Evolutionary conservation across 2,888 invertebrate species (phyloP).

Genomic region (Agonopterix heracliana): DNA sequence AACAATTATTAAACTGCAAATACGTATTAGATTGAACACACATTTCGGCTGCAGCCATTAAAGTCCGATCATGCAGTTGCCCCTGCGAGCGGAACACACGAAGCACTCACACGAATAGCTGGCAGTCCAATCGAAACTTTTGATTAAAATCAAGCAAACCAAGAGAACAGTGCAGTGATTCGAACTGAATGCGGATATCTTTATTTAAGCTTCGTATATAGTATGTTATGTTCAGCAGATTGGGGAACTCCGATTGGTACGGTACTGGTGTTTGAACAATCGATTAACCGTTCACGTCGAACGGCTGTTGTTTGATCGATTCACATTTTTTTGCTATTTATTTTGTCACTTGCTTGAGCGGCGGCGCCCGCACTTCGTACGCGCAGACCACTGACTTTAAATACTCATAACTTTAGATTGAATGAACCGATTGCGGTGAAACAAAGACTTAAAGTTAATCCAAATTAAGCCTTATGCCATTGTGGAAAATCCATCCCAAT

Average conservation of each 20-base stretch:
- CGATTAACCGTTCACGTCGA: constrained; percentile 34
- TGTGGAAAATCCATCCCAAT: too few species aligned
- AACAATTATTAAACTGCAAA: constrained; percentile 61
- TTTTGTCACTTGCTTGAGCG: too few species aligned
- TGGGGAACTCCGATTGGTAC: constrained; percentile 47
- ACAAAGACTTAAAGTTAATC: too few species aligned
- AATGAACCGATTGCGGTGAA: too few species aligned
- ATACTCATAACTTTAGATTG: too few species aligned
- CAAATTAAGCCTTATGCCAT: too few species aligned
- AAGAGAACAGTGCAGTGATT: constrained; percentile 43
- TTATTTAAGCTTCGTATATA: constrained; percentile 62
- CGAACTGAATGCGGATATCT: constrained; percentile 54
- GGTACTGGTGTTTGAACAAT: constrained; percentile 52
- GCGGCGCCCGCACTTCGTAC: too few species aligned
- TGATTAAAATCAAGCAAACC: constrained; percentile 75
- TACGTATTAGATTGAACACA: constrained; percentile 62
- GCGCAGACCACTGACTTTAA: too few species aligned
- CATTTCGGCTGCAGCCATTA: constrained; percentile 58
- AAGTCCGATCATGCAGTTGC: constrained; percentile 43
- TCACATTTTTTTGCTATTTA: too few species aligned
- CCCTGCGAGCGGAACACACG: constrained; percentile 27
- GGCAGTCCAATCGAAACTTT: constrained; percentile 72
- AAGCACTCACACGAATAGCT: constrained; percentile 49
- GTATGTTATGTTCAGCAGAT: constrained; percentile 56
- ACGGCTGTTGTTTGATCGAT: background rate